Evolutionary conservation across 92 coral and sea anemone species (phyloP).

Genomic region (Pocillopora grandis): DNA sequence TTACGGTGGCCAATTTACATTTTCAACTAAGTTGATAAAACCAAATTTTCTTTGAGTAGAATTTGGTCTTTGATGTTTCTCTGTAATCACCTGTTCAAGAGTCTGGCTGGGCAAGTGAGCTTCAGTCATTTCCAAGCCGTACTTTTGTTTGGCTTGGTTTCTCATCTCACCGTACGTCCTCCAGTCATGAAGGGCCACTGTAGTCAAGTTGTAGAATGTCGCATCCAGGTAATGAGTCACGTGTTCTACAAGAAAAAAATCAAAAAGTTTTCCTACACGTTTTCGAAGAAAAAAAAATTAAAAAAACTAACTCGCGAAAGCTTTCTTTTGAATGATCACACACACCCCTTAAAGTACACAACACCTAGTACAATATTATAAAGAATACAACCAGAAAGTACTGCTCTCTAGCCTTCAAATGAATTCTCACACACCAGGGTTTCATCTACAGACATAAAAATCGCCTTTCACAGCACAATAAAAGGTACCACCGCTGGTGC

Average conservation of each 20-base stretch:
- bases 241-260: conserved; percentile 52
- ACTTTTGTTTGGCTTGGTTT: conserved; percentile 90
- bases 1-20: too few relatives aligned
- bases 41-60: not conserved
- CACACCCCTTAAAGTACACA: too few relatives aligned
- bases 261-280: too few relatives aligned
- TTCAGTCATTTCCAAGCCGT: conserved; percentile 93
- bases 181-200: conserved; percentile 99
- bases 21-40: too few relatives aligned
- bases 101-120: conserved; percentile 98
- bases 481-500: not conserved
- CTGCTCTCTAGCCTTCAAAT: too few relatives aligned
- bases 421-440: too few relatives aligned
- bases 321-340: too few relatives aligned
- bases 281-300: too few relatives aligned
- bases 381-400: too few relatives aligned
- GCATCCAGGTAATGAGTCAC: conserved; percentile 95
- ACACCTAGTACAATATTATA: too few relatives aligned
- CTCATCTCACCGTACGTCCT: conserved; percentile 98
- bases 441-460: too few relatives aligned
- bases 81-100: conserved; percentile 79
- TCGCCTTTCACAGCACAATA: not conserved
- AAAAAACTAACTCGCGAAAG: too few relatives aligned
- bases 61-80: not conserved
- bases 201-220: conserved; percentile 94